Evolutionary conservation across 1,140 invertebrate species (phyloP).

Genomic region (Eriocheir sinensis): DNA sequence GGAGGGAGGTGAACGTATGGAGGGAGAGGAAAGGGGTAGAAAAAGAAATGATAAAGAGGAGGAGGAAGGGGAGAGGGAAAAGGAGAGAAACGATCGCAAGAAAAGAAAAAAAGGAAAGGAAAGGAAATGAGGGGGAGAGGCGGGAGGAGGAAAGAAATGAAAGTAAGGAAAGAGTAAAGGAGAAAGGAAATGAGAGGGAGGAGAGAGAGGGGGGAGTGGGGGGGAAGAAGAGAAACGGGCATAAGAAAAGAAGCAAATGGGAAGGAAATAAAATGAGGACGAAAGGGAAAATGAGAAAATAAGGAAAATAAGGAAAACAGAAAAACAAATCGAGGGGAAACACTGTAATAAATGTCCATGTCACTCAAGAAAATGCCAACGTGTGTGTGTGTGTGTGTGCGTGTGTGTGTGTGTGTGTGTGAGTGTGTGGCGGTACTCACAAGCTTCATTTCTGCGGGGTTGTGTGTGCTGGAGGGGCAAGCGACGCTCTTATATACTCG

Average conservation of each 20-base stretch:
- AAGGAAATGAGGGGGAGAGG: not conserved
- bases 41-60: not conserved
- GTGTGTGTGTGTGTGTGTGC: not conserved
- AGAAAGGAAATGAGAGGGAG: no score
- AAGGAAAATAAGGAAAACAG: not conserved
- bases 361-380: no score
- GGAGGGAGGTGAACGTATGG: not conserved
- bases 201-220: no score
- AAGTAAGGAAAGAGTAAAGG: not conserved
- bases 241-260: not conserved
- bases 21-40: not conserved
- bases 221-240: no score
- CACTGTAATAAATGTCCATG: no score
- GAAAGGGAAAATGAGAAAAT: not conserved
- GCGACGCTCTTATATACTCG: not conserved
- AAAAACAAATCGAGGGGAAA: no score
- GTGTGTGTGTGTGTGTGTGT: not conserved
- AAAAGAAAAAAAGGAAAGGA: not conserved
- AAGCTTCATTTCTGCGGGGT: not conserved
- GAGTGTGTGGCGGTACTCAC: not conserved
- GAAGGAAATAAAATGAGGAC: not conserved
- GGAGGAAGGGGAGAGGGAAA: not conserved
- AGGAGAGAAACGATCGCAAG: not conserved
- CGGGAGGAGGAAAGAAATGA: not conserved
- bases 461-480: not conserved